Evolutionary conservation across 1,140 invertebrate genomes (phyloP), one percentile per base, ranked within the genome.

Genomic region (Drosophila baimaii): DNA sequence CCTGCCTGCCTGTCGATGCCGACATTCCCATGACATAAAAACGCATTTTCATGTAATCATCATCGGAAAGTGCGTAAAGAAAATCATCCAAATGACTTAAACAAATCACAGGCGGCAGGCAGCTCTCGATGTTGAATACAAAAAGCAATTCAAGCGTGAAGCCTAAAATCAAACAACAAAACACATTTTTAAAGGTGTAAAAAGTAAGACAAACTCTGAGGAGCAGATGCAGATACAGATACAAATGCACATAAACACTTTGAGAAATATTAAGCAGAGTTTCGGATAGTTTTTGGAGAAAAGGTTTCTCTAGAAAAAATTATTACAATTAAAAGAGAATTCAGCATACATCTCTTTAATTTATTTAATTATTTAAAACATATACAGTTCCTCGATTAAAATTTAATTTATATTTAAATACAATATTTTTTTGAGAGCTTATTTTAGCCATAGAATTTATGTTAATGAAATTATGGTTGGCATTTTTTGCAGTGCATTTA

Each of bases 41-140:
- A 88, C 86, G 82, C 79, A 88, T 86, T 88, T 85, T 83, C 79
- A 83, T 82, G 75, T 79, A 86, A 82, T 86, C 81, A 82, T 86
- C 81, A 76, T 77, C 64, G 81, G 43, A 77, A 71, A 78, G 76
- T 81, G 79, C 55, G 73, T 77, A 61, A 68, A 71, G 68, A 84
- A 71, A 79, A 61, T 65, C 63, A 66, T 46, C 49, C 64, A 86
- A 88, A 86, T 86, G 82, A 88, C 62, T 86, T 88, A 88, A 82
- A 71, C 79, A 88, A 86, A 86, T 79, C 46, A n/a, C 72, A 68
- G 31, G 12, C 31, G 31, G 31, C 31, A 29, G 51, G 51, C 49
- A 51, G 59, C 43, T 49, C 43, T 39, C 27, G 23, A 46, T 41
- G 47, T 43, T 25, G 44, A 49, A 57, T 54, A 43, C 59, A 39